Conservation (phyloP, 2,113 vertebrate genomes). For the Boulengeromyrus knoepffleri region DNA sequence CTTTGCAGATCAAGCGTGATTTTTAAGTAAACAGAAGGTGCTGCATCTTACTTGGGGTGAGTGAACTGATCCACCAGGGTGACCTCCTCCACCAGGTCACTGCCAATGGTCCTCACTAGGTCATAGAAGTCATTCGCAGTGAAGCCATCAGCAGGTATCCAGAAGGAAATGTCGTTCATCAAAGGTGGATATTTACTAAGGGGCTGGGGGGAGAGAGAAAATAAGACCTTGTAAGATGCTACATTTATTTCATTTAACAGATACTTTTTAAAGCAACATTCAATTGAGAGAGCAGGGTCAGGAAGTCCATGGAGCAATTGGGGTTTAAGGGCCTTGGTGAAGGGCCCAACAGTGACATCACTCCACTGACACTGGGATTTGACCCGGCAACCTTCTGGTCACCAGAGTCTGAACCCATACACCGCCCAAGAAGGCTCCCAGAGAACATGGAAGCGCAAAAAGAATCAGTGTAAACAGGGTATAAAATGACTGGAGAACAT, state of each 20-base stretch:
- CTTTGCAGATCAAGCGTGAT: background rate
- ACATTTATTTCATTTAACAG: background rate
- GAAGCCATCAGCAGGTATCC: constrained; percentile 76
- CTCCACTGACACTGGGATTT: background rate
- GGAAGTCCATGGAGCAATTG: background rate
- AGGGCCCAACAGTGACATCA: background rate
- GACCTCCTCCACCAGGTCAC: constrained; percentile 88
- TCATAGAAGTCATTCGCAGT: constrained; percentile 86
- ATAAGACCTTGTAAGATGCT: background rate
- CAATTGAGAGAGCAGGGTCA: background rate
- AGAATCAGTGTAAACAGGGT: background rate
- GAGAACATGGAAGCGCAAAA: background rate
- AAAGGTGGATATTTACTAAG: constrained; percentile 84
- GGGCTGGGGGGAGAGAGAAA: constrained; percentile 52
- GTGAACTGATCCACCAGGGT: constrained; percentile 76
- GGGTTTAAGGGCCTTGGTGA: background rate
- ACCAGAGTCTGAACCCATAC: background rate
- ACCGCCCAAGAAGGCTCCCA: background rate
- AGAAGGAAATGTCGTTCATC: constrained; percentile 92
- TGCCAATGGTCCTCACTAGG: constrained; percentile 76
- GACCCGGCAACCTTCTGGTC: background rate
- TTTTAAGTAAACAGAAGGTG: background rate
- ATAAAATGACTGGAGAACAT: background rate
- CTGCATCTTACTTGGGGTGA: constrained; percentile 80
- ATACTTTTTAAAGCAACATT: background rate